These are phyloP conservation scores for Dromaius novaehollandiae DNA, from an alignment of 2,113 vertebrate species.

Conservation along the genomic window DNA sequence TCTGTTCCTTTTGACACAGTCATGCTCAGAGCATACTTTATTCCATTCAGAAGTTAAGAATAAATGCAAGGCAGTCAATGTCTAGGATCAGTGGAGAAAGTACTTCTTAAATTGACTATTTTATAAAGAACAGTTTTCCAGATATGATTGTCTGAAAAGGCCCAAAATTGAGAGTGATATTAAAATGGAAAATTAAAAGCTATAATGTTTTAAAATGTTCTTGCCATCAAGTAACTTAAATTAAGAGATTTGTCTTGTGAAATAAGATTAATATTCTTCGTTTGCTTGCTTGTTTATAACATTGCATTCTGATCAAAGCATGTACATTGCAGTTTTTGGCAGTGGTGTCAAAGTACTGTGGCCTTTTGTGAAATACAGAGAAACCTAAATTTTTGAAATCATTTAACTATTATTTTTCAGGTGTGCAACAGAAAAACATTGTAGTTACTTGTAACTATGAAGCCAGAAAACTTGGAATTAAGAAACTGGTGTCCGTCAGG, in stretches of 20 bases:
- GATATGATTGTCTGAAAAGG: background rate
- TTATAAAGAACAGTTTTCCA: background rate
- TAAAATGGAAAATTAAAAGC: background rate
- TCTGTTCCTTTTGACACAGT: background rate
- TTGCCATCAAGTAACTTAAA: background rate
- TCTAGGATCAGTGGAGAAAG: background rate
- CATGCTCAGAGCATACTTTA: background rate
- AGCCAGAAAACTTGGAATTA: conserved; percentile 84
- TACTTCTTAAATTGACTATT: accelerated
- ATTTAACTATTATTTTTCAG: conserved; percentile 52
- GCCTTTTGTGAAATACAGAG: background rate
- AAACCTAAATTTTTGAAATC: background rate
- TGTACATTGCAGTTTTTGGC: background rate
- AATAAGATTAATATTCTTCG: background rate
- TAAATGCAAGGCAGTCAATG: accelerated
- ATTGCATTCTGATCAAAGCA: background rate
- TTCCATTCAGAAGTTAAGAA: background rate
- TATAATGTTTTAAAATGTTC: background rate
- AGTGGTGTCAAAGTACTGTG: no score
- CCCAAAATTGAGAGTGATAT: background rate
- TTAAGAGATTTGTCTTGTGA: background rate
- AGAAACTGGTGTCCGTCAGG: conserved; percentile 84
- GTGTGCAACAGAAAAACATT: conserved; percentile 87
- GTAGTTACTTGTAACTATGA: conserved; percentile 92
- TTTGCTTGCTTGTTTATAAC: accelerated